Percentiles rank a stretch among this genome's conserved stretches.
phyloP scores from a whole-genome alignment of 2,888 invertebrate species.

The Electrophaes corylata region DNA sequence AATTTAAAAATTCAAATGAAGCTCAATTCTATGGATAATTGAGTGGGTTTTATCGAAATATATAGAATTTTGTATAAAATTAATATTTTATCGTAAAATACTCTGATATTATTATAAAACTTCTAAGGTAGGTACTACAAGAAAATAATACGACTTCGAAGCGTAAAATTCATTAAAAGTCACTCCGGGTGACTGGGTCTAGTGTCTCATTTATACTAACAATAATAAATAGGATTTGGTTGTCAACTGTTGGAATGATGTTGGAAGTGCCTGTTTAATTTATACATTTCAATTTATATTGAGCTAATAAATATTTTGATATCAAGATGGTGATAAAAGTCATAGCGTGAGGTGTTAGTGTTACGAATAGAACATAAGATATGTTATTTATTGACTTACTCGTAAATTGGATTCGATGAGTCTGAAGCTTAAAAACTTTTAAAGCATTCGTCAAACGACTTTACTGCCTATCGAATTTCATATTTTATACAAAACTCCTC shows the following conservation, averaged over 20 bases:
- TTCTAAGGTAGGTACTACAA: constrained; percentile 42
- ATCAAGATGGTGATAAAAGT: constrained; percentile 64
- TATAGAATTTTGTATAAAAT: constrained; percentile 43
- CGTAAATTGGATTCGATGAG: constrained; percentile 51
- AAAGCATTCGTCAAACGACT: constrained; percentile 32
- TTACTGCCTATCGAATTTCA: constrained; percentile 27
- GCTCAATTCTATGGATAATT: constrained; percentile 40
- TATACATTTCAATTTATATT: constrained; percentile 73
- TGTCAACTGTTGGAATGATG: constrained; percentile 59
- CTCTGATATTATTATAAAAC: constrained; percentile 56
- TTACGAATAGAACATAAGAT: constrained; percentile 47
- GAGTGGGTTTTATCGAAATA: constrained; percentile 43
- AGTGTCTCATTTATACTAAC: constrained; percentile 49
- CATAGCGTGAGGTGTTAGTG: constrained; percentile 60
- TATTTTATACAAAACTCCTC: constrained; percentile 21
- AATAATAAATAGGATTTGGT: constrained; percentile 66
- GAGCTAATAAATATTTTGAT: constrained; percentile 72
- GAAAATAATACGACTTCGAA: constrained; percentile 51
- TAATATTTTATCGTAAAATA: constrained; percentile 62
- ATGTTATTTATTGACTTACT: constrained; percentile 53
- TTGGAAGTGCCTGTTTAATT: constrained; percentile 60
- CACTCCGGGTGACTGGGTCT: constrained; percentile 66
- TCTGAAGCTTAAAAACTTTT: constrained; percentile 41
- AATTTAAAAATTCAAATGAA: constrained; percentile 45
- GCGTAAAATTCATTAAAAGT: constrained; percentile 66